These are phyloP conservation scores for Brachypteracias leptosomus DNA, from an alignment of 2,113 vertebrate species.

Conservation along the genomic window DNA sequence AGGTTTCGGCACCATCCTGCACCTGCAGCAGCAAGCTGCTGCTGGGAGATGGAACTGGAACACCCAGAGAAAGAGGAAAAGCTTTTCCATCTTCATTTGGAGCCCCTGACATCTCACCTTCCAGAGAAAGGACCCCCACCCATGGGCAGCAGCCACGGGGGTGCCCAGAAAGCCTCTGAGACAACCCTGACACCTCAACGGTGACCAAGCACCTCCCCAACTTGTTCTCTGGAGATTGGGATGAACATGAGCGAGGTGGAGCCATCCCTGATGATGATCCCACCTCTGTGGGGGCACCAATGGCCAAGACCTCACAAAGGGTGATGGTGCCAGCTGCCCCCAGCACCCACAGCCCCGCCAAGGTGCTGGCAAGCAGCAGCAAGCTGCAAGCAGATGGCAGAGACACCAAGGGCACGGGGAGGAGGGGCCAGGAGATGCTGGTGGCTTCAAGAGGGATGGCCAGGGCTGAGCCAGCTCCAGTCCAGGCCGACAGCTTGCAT, in stretches of 20 bases:
- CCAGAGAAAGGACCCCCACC: not conserved
- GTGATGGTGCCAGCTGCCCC: not conserved
- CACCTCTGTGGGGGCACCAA: not conserved
- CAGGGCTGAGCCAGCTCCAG: not conserved
- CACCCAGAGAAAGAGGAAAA: too few species aligned
- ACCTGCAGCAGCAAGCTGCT: not conserved
- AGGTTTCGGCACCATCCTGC: not conserved
- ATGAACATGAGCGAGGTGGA: rapidly evolving
- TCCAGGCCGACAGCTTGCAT: conserved; percentile 49
- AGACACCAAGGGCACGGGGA: not conserved
- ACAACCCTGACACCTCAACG: not conserved
- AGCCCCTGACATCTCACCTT: too few species aligned
- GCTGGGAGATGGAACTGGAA: not conserved
- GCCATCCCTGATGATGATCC: not conserved
- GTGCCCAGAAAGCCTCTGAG: not conserved
- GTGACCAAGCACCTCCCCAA: not conserved
- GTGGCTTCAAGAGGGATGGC: not conserved
- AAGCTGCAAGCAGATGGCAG: conserved; percentile 46
- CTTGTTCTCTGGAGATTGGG: rapidly evolving
- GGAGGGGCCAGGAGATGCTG: not conserved
- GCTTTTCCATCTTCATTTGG: too few species aligned
- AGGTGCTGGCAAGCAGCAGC: not conserved
- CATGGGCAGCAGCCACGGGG: not conserved
- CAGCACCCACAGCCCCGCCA: rapidly evolving
- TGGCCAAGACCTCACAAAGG: rapidly evolving